These are phyloP conservation scores for Eulemur albifrons DNA, from an alignment of 2,797 vertebrate genomes.

Conservation along the genomic window DNA sequence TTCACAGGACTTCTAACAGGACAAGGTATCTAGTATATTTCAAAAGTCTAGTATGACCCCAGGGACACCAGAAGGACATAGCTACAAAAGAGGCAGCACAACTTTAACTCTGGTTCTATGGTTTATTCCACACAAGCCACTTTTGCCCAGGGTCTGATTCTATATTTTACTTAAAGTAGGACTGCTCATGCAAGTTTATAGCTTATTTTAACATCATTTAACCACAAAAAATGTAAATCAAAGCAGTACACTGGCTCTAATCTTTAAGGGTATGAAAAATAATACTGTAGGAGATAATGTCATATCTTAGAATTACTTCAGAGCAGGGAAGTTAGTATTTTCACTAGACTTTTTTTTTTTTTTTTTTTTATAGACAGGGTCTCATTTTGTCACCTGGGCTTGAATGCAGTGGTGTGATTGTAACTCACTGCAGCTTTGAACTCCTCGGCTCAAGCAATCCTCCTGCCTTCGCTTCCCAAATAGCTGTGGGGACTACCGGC, in stretches of 20 bases:
- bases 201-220: constrained; percentile 42
- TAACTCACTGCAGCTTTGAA: too few species aligned
- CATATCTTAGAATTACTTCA: neutral
- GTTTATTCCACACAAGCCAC: neutral
- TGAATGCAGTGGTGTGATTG: neutral
- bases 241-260: neutral
- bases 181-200: neutral
- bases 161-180: neutral
- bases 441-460: too few species aligned
- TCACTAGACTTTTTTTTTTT: neutral
- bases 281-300: neutral
- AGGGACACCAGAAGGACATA: neutral
- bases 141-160: neutral
- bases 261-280: neutral
- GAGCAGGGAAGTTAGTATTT: neutral
- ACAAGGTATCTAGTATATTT: neutral
- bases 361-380: neutral
- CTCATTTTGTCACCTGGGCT: neutral
- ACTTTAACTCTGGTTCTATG: neutral
- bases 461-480: too few species aligned
- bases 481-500: neutral
- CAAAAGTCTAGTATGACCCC: neutral
- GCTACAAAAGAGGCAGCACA: neutral
- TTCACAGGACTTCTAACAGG: neutral
- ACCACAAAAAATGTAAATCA: constrained; percentile 7